Evolutionary conservation across 2,888 invertebrate genomes (phyloP).

Genomic region (Esperia sulphurella): DNA sequence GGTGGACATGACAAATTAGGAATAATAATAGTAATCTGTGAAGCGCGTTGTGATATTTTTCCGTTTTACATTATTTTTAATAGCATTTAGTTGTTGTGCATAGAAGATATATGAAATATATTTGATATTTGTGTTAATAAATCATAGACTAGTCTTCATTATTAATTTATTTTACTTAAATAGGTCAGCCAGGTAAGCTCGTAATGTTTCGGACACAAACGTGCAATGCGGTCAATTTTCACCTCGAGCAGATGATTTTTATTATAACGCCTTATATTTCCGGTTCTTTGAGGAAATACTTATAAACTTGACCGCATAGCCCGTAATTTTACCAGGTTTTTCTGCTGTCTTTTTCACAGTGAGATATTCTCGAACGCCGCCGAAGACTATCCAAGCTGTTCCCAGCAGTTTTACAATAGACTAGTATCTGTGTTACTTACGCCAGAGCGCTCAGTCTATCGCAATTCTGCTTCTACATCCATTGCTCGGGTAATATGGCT

Average conservation of each 20-base stretch:
- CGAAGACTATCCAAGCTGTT: background rate
- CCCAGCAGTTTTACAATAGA: slow-evolving; percentile 48
- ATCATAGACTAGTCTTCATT: too few species aligned
- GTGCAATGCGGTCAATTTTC: slow-evolving; percentile 28
- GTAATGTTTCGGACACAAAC: slow-evolving; percentile 5
- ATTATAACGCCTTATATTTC: too few species aligned
- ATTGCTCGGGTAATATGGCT: slow-evolving; percentile 41
- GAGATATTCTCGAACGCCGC: background rate
- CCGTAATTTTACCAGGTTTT: slow-evolving; percentile 27
- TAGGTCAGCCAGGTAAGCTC: slow-evolving; percentile 6
- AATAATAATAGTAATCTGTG: slow-evolving; percentile 3
- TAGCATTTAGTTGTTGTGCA: too few species aligned
- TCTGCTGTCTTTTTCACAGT: slow-evolving; percentile 28
- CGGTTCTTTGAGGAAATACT: background rate
- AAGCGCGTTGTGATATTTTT: too few species aligned
- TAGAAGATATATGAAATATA: too few species aligned
- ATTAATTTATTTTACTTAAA: too few species aligned
- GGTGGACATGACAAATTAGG: too few species aligned
- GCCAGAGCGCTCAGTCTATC: slow-evolving; percentile 51
- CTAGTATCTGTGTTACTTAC: slow-evolving; percentile 50
- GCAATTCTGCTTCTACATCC: slow-evolving; percentile 49
- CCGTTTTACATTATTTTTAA: too few species aligned
- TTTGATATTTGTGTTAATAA: too few species aligned
- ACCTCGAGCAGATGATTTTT: background rate
- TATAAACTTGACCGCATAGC: slow-evolving; percentile 23